phyloP scores from a whole-genome alignment of 1,140 invertebrate genomes.

The Ceratitis capitata region DNA sequence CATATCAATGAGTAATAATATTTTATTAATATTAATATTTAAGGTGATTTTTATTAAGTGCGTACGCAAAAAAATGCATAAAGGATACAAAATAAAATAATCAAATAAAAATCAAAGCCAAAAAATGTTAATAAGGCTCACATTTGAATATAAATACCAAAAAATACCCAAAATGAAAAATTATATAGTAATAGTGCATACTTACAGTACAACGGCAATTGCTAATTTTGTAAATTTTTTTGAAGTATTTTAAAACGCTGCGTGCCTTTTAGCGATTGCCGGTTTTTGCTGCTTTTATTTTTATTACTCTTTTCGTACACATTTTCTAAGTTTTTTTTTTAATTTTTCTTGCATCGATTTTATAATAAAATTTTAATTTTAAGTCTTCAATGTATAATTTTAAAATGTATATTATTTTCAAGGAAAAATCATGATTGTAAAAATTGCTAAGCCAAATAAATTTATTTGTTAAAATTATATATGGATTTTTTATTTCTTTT shows the following conservation, averaged over 20 bases:
- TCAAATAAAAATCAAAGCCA: neutral
- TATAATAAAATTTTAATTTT: neutral
- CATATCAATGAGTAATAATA: conserved; percentile 50
- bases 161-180: neutral
- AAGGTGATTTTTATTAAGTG: conserved; percentile 53
- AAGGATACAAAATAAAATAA: neutral
- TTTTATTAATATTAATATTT: conserved; percentile 57
- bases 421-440: neutral
- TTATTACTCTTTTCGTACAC: neutral
- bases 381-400: neutral
- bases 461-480: conserved; percentile 10
- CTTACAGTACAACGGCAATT: conserved; percentile 33
- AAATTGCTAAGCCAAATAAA: conserved; percentile 14
- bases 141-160: neutral
- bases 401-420: neutral
- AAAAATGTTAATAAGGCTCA: neutral
- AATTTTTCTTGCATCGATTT: neutral
- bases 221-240: conserved; percentile 39
- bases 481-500: neutral
- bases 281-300: conserved; percentile 12
- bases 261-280: conserved; percentile 43
- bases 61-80: conserved; percentile 18
- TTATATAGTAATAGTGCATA: no score
- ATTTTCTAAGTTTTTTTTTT: neutral
- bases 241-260: conserved; percentile 44